Conservation (phyloP, 1,140 invertebrate species). For the Sarcophaga bullata region DNA sequence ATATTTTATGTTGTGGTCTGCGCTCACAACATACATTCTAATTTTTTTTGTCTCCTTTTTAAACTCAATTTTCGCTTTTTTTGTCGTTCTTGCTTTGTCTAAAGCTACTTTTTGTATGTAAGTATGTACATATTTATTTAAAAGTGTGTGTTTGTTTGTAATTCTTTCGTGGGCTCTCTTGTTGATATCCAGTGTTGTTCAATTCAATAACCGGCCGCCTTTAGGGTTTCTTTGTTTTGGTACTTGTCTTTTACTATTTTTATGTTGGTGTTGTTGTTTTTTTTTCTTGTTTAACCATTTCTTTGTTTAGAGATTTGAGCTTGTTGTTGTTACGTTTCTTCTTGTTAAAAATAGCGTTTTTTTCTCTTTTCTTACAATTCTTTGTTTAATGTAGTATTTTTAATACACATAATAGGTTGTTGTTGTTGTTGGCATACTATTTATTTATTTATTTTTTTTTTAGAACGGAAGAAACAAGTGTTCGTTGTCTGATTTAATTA, state of each 20-base stretch:
- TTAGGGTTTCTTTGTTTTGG: slow-evolving; percentile 18
- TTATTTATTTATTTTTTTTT: background rate
- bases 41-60: slow-evolving; percentile 14
- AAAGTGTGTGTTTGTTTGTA: background rate
- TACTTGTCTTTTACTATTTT: background rate
- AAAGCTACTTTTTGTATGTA: background rate
- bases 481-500: slow-evolving; percentile 16
- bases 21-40: background rate
- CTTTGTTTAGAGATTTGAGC: slow-evolving; percentile 8
- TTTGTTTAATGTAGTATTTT: slow-evolving; percentile 22
- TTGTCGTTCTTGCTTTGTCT: background rate
- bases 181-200: background rate
- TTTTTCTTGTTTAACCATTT: background rate
- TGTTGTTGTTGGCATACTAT: background rate
- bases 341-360: slow-evolving; percentile 14
- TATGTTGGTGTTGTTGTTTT: background rate
- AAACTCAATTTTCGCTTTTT: background rate
- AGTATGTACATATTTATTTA: background rate
- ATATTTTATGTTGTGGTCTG: background rate
- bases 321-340: background rate
- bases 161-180: background rate
- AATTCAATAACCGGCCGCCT: slow-evolving; percentile 23
- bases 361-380: background rate
- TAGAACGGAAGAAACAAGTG: slow-evolving; percentile 26
- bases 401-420: background rate